Evolutionary conservation across 2,888 invertebrate species (phyloP), one percentile per base, ranked within the genome.

Genomic region (Tillus elongatus): DNA sequence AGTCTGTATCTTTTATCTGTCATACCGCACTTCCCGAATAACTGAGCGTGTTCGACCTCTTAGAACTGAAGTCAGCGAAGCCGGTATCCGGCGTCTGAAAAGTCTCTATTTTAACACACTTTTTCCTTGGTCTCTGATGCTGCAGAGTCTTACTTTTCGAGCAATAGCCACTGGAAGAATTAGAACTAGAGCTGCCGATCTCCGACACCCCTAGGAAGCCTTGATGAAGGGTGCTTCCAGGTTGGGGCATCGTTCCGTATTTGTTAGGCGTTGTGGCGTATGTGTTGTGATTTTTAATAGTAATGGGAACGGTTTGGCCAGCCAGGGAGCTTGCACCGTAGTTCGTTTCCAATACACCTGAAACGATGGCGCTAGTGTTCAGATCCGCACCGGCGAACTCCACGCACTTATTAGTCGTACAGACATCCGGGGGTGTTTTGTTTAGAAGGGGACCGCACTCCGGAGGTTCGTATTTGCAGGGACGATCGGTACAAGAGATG

Each of bases 361-460:
- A 51, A 3, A 56, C 50, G 11, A 49, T 43, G 27, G 52, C 50
- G 43, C 48, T 50, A 14, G 46, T 48, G 40, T 51, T 52, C 26
- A 51, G 37, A 42, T 51, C 52, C 14, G 41, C 45, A 11, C 42
- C 45, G 13, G 45, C 50, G 39, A 60, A 59, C 35, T 61, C 62
- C 36, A 57, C 52, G 45, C 59, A 58, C 46, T 60, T 63, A 47
- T 66, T 67, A 26, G 64, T 63, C 16, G 67, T 61, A 52, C 68
- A 69, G 15, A 69, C 64, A 51, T 69, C 69, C 0, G 69, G 69
- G 2, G 68, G 67, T 3, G 68, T 66, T 47, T 64, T 66, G 52
- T 60, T 66, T 26, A 67, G 57, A 10, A 68, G 53, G 2, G 66
- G 60, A 0, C 65, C 66, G 43, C 64, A 60, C 37, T 67, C 67